Conservation (phyloP, 2,113 vertebrate genomes). For the Platycercus adscitus region DNA sequence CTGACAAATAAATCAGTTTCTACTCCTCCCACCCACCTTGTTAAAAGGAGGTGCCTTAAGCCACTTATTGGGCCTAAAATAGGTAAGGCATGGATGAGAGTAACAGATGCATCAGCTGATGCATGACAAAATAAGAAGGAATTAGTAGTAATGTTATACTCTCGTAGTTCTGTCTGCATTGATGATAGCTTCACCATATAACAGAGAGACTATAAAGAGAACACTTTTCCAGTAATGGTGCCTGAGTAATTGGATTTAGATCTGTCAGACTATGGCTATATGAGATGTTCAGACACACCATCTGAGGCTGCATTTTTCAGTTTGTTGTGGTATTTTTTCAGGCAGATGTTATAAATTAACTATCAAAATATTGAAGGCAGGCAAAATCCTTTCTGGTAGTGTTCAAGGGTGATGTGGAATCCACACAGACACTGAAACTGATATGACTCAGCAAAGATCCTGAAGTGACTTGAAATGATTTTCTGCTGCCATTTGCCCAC, state of each 20-base stretch:
- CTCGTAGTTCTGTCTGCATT: background rate
- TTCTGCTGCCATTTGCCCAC: slow-evolving; percentile 22
- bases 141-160: background rate
- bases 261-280: slow-evolving; percentile 25
- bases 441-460: slow-evolving; percentile 54
- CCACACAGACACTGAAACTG: slow-evolving; percentile 50
- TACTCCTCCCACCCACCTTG: background rate
- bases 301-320: slow-evolving; percentile 54
- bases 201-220: background rate
- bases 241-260: slow-evolving; percentile 37
- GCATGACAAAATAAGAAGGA: background rate
- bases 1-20: background rate
- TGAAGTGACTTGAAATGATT: slow-evolving; percentile 47
- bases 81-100: background rate
- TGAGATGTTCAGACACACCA: slow-evolving; percentile 43
- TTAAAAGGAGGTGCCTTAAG: background rate
- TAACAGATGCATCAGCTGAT: background rate
- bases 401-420: slow-evolving; percentile 46
- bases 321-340: slow-evolving; percentile 40
- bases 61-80: background rate
- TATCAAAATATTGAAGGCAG: slow-evolving; percentile 64
- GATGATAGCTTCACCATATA: background rate
- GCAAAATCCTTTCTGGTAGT: slow-evolving; percentile 37
- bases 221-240: background rate
- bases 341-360: slow-evolving; percentile 68